phyloP scores from a whole-genome alignment of 2,113 vertebrate species.

The Chloebia gouldiae region DNA sequence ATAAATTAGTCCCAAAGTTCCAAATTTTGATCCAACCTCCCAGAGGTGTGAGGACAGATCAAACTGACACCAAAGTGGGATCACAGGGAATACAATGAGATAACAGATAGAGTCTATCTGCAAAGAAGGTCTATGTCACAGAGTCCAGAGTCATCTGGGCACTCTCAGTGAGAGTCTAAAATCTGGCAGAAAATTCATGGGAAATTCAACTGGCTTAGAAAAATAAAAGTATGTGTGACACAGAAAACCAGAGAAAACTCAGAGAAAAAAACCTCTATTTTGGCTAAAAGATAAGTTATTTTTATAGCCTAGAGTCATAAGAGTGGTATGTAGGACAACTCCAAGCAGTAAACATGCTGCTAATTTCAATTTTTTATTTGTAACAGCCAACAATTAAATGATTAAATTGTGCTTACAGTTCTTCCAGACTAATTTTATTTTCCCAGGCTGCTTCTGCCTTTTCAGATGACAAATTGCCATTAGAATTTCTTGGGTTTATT shows the following conservation, averaged over 20 bases:
- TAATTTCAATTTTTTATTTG: neutral
- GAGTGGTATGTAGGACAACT: neutral
- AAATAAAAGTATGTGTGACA: neutral
- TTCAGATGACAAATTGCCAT: neutral
- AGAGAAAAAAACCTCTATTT: accelerated
- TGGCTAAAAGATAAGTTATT: neutral
- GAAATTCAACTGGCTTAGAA: neutral
- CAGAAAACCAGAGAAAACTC: neutral
- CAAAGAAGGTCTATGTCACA: neutral
- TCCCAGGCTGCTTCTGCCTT: neutral
- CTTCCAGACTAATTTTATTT: neutral
- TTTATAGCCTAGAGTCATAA: neutral
- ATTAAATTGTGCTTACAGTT: neutral
- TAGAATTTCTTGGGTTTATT: neutral
- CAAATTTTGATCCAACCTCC: neutral
- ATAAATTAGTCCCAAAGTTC: neutral
- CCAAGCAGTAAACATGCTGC: neutral
- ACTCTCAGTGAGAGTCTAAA: neutral
- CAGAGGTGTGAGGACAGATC: neutral
- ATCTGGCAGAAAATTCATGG: neutral
- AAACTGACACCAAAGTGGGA: neutral
- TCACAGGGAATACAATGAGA: neutral
- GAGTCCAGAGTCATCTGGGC: neutral
- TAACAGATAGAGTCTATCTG: neutral
- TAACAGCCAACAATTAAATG: neutral